Evolutionary conservation across 1,140 invertebrate genomes (phyloP).

Genomic region (Trachelipus rathkii): DNA sequence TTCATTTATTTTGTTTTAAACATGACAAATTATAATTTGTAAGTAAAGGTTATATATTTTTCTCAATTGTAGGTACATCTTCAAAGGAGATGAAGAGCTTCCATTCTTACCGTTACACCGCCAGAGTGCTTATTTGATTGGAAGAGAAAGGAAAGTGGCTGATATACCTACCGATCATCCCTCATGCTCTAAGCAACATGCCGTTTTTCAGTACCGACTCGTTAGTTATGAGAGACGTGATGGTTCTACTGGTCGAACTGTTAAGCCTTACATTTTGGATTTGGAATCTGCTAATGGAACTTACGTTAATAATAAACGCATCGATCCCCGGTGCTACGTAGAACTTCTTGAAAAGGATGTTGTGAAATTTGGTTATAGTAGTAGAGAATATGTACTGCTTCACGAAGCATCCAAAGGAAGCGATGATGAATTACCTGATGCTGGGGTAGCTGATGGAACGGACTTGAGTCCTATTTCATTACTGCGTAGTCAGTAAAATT

Average conservation of each 20-base stretch:
- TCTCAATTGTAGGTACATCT: slow-evolving; percentile 68
- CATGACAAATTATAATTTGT: too few relatives aligned
- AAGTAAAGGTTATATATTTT: too few relatives aligned
- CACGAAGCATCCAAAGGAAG: slow-evolving; percentile 85
- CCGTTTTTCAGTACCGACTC: slow-evolving; percentile 88
- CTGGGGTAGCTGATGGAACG: slow-evolving; percentile 37
- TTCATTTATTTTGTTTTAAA: too few relatives aligned
- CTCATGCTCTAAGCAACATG: slow-evolving; percentile 97
- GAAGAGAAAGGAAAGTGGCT: slow-evolving; percentile 80
- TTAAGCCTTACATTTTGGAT: slow-evolving; percentile 94
- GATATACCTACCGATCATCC: slow-evolving; percentile 98
- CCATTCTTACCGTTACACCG: slow-evolving; percentile 90
- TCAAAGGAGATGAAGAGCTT: slow-evolving; percentile 87
- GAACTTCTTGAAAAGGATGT: slow-evolving; percentile 94
- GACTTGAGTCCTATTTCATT: slow-evolving; percentile 40
- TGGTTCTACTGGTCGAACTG: slow-evolving; percentile 42
- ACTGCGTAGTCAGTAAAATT: not conserved
- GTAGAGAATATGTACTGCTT: slow-evolving; percentile 89
- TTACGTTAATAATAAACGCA: slow-evolving; percentile 88
- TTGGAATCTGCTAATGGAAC: slow-evolving; percentile 97
- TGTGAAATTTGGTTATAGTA: slow-evolving; percentile 95
- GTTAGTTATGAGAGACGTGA: slow-evolving; percentile 8
- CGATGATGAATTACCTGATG: slow-evolving; percentile 45
- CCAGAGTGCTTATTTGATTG: slow-evolving; percentile 92
- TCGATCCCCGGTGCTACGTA: slow-evolving; percentile 85